Percentiles rank a stretch among this genome's conserved stretches.
phyloP scores from a whole-genome alignment of 2,113 vertebrate genomes.

The human region DNA sequence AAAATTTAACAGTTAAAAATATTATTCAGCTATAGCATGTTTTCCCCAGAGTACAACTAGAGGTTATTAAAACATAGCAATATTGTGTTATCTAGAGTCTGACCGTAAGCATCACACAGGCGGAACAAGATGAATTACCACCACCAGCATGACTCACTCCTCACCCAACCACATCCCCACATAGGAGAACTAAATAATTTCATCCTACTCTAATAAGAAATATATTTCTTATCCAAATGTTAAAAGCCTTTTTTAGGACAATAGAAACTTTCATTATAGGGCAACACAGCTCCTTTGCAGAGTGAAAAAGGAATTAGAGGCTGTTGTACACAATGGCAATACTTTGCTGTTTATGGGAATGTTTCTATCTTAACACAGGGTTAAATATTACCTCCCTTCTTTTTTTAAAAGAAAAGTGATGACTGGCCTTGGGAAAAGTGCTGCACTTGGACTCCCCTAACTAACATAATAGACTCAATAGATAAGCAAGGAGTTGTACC shows the following conservation, averaged over 20 bases:
- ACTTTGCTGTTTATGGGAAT: neutral
- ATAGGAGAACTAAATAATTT: slow-evolving; percentile 9
- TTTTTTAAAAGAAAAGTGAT: neutral
- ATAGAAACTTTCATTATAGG: neutral
- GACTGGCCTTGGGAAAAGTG: neutral
- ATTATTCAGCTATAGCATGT: neutral
- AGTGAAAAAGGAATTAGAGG: neutral
- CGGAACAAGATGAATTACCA: neutral
- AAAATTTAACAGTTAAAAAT: neutral
- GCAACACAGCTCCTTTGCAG: neutral
- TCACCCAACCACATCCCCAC: neutral
- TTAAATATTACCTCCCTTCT: neutral
- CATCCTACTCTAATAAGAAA: slow-evolving; percentile 24
- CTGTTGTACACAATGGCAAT: neutral
- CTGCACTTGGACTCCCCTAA: neutral
- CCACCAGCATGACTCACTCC: neutral
- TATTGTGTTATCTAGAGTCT: neutral
- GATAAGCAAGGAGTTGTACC: neutral
- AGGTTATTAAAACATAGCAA: slow-evolving; percentile 11
- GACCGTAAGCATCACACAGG: neutral
- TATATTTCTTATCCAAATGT: neutral
- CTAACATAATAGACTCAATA: neutral
- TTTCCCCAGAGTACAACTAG: neutral
- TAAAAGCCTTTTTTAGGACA: neutral
- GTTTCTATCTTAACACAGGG: neutral